Base-by-base conservation (phyloP, 2,797 vertebrate species). In the Rhadinocentrus ornatus region DNA sequence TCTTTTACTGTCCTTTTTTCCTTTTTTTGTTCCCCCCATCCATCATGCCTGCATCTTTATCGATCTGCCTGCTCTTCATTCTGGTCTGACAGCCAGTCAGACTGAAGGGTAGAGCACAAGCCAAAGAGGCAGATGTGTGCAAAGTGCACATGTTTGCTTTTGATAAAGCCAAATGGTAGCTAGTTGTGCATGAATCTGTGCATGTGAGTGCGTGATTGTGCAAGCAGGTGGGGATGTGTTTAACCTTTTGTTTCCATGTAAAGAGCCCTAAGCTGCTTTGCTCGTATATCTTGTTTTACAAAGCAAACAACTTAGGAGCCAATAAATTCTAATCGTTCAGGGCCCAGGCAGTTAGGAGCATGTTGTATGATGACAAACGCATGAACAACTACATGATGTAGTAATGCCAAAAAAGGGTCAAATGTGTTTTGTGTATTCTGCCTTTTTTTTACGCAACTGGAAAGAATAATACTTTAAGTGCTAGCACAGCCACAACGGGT, bases 221-320 rank as follows among this genome's bases (percentile, higher is more conserved):
- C 31, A 48, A 54, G 68, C 60, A 76, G 81, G 83, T 84, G 84
- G 67, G 18, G 70, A 15, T 62, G 58, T 61, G 22, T 63, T 66
- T 81, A 83, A 82, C 71, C 76, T 86, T 76, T 73, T 80, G 69
- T 83, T 86, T 75, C 69, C 55, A 59, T 66, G 68, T 70, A 50
- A 76, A 78, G 59, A 32, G 62, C 80, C 27, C 20, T 86, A 82
- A 90, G 79, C 87, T 78, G 82, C 81, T 91, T 92, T 85, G 41
- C 75, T 81, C 52, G 41, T 74, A 48, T 74, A 60, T 86, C 71
- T 66, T 67, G 58, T 74, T 80, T 72, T 77, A 67, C 41, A 78
- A 20, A 55, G 69, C 65, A 83, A 54, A 85, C 72, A n/a, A 66
- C 35, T 80, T 63, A 6, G 60, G 24, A 60, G 54, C 58, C 55